These are phyloP conservation scores for Agonopterix subpropinquella DNA, from an alignment of 2,888 invertebrate genomes.

Conservation along the genomic window DNA sequence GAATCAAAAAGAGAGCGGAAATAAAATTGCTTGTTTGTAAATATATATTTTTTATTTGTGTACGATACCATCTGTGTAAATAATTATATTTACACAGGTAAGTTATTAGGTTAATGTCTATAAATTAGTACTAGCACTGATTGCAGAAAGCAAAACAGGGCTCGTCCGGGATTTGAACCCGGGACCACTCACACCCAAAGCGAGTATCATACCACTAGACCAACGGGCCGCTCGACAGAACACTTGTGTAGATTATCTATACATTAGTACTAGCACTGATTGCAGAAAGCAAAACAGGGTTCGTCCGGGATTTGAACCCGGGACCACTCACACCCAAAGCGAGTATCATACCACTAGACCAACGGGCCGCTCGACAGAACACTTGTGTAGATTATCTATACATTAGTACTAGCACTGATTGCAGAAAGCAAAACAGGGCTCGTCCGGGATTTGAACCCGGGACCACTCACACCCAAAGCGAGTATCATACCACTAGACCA, in stretches of 20 bases:
- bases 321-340: slow-evolving; percentile 58
- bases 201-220: slow-evolving; percentile 29
- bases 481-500: slow-evolving; percentile 60
- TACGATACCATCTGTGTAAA: too few relatives aligned
- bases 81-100: too few relatives aligned
- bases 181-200: slow-evolving; percentile 60
- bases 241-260: too few relatives aligned
- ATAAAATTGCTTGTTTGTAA: too few relatives aligned
- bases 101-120: too few relatives aligned
- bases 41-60: too few relatives aligned
- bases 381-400: slow-evolving; percentile 5
- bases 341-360: slow-evolving; percentile 59
- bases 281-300: slow-evolving; percentile 5
- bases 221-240: too few relatives aligned
- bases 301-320: slow-evolving; percentile 64
- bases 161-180: slow-evolving; percentile 62
- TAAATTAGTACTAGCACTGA: neutral
- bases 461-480: slow-evolving; percentile 56
- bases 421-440: slow-evolving; percentile 5
- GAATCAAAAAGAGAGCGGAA: too few relatives aligned
- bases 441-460: slow-evolving; percentile 66
- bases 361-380: slow-evolving; percentile 35
- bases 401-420: too few relatives aligned
- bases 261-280: too few relatives aligned
- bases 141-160: slow-evolving; percentile 19